A percentile compares a stretch with the other conserved stretches of the same genome.
These are phyloP conservation scores for Pycnonotus jocosus DNA, from an alignment of 2,113 vertebrate genomes.

Conservation along the genomic window DNA sequence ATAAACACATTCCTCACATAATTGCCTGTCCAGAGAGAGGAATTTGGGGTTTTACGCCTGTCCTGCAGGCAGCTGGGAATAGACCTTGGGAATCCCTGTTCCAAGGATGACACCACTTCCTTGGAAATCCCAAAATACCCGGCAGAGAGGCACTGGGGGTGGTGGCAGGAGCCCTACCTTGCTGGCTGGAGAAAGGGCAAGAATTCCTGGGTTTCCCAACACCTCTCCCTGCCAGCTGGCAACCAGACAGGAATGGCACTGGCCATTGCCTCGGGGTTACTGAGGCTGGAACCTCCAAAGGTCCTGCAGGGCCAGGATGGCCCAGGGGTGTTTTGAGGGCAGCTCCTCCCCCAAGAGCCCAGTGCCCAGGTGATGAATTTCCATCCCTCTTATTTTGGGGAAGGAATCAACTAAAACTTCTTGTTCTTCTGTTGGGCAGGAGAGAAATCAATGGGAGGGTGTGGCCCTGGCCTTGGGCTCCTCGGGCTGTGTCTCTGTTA, in stretches of 20 bases:
- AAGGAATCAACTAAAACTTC: not conserved
- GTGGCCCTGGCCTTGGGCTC: not conserved
- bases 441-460: not conserved
- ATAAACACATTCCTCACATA: slow-evolving; percentile 39
- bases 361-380: not conserved
- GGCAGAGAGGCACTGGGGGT: accelerated
- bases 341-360: not conserved
- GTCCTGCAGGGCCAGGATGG: not conserved
- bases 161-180: not conserved
- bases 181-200: not conserved
- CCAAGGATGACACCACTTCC: not conserved
- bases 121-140: not conserved
- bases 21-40: not conserved
- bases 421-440: not conserved
- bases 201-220: not conserved
- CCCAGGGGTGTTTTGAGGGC: not conserved
- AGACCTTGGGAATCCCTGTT: slow-evolving; percentile 35
- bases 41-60: slow-evolving; percentile 4
- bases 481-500: not conserved
- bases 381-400: not conserved
- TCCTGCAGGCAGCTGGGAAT: not conserved
- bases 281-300: not conserved
- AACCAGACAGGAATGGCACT: not conserved
- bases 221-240: not conserved
- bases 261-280: not conserved